Conservation (phyloP, 2,113 vertebrate genomes). For the Taurulus bubalis region DNA sequence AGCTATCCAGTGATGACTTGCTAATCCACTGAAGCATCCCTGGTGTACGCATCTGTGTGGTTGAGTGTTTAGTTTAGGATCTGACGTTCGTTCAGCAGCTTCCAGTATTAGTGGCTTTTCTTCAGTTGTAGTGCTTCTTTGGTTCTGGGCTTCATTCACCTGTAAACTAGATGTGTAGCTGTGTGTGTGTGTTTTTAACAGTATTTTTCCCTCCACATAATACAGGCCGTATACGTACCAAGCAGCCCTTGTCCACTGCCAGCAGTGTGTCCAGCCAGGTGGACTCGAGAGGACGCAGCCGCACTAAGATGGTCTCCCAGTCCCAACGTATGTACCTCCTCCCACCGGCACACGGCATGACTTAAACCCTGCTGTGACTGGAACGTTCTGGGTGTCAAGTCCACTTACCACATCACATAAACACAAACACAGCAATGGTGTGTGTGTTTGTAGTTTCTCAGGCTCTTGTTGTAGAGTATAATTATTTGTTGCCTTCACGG, state of each 20-base stretch:
- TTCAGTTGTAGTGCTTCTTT: constrained; percentile 39
- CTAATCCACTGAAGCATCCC: constrained; percentile 53
- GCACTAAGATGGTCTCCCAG: constrained; percentile 96
- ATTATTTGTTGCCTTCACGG: constrained; percentile 63
- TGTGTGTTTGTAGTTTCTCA: constrained; percentile 28
- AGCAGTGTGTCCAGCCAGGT: constrained; percentile 86
- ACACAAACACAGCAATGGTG: background rate
- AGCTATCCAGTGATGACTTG: background rate
- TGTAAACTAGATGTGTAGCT: background rate
- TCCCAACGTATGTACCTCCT: constrained; percentile 92
- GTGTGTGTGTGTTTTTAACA: constrained; percentile 4
- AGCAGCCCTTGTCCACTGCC: constrained; percentile 87
- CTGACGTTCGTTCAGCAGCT: background rate
- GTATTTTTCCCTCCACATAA: background rate
- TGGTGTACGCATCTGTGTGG: constrained; percentile 37
- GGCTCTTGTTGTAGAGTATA: constrained; percentile 52
- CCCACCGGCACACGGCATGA: background rate
- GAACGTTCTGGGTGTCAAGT: constrained; percentile 1
- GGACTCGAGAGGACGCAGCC: constrained; percentile 93
- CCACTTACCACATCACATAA: background rate
- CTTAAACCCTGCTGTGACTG: constrained; percentile 20
- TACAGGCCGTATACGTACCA: constrained; percentile 91
- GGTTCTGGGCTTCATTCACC: constrained; percentile 24
- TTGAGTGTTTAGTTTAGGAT: constrained; percentile 35
- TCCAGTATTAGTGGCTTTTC: constrained; percentile 34